Percentiles rank a stretch among this genome's conserved stretches.
These are phyloP conservation scores for Opisthocomus hoazin DNA, from an alignment of 2,113 vertebrate species.

Conservation along the genomic window DNA sequence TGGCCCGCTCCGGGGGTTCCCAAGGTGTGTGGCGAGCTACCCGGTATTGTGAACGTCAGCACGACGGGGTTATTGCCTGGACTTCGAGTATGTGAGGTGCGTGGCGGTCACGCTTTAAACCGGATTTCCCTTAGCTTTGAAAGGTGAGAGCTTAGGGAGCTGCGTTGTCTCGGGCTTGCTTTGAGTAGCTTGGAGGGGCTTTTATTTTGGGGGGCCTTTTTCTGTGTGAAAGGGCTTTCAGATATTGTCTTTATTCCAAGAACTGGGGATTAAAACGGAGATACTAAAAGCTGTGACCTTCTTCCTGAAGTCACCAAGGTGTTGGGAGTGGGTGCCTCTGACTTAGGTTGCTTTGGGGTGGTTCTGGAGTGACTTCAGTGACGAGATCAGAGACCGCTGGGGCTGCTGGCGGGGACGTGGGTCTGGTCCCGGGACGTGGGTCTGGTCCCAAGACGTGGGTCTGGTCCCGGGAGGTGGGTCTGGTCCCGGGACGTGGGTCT, in stretches of 20 bases:
- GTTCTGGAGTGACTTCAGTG: neutral
- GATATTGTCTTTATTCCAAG: neutral
- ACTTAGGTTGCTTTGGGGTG: neutral
- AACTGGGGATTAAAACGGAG: neutral
- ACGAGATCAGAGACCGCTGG: neutral
- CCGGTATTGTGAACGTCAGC: rapidly evolving
- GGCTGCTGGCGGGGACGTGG: too few species aligned
- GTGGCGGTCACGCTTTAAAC: neutral
- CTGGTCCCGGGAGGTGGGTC: rapidly evolving
- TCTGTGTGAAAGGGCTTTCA: rapidly evolving
- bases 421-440: neutral
- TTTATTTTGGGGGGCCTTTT: too few species aligned
- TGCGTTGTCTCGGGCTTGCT: neutral
- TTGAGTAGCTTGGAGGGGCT: neutral
- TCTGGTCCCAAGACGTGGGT: too few species aligned
- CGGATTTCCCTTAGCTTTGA: neutral
- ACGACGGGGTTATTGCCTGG: neutral
- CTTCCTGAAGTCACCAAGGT: neutral
- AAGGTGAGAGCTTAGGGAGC: rapidly evolving
- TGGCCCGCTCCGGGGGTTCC: neutral
- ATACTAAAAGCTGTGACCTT: rapidly evolving
- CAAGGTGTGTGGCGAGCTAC: neutral
- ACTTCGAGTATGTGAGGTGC: neutral
- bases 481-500: neutral
- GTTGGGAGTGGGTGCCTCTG: neutral